These are phyloP conservation scores for Campoletis sonorensis DNA, from an alignment of 1,140 invertebrate genomes.

Conservation along the genomic window DNA sequence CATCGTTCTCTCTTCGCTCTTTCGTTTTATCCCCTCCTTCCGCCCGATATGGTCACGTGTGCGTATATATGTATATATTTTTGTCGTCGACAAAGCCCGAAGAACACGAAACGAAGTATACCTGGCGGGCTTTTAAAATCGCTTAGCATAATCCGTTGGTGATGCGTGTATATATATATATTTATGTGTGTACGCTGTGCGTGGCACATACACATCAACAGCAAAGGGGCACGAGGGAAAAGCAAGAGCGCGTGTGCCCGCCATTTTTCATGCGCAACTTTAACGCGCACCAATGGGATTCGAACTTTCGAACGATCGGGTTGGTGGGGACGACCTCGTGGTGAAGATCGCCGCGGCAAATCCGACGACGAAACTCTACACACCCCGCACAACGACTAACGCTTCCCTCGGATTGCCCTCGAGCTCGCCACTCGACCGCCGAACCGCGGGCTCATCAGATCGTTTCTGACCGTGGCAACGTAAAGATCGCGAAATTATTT, in stretches of 20 bases:
- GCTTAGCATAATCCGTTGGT: constrained; percentile 70
- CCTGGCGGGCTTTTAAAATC: constrained; percentile 55
- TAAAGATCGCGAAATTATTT: constrained; percentile 24
- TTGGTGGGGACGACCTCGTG: constrained; percentile 66
- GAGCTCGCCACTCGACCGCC: constrained; percentile 26
- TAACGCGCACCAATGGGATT: constrained; percentile 73
- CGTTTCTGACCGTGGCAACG: constrained; percentile 48
- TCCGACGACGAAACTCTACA: background rate
- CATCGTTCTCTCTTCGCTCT: constrained; percentile 29
- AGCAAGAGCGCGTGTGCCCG: constrained; percentile 52
- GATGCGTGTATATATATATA: background rate
- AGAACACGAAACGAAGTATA: constrained; percentile 34
- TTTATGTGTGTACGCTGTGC: background rate
- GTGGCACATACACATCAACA: background rate
- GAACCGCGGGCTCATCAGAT: constrained; percentile 41
- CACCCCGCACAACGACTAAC: background rate
- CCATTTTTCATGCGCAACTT: constrained; percentile 71
- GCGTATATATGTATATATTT: background rate
- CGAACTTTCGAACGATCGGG: constrained; percentile 58
- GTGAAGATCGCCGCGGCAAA: constrained; percentile 47
- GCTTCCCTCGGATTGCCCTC: constrained; percentile 19
- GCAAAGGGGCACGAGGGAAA: constrained; percentile 15
- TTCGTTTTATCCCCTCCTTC: constrained; percentile 9
- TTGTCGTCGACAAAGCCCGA: constrained; percentile 19
- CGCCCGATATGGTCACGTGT: background rate